phyloP scores from a whole-genome alignment of 2,888 invertebrate species.

The Oscheius myriophilus region DNA sequence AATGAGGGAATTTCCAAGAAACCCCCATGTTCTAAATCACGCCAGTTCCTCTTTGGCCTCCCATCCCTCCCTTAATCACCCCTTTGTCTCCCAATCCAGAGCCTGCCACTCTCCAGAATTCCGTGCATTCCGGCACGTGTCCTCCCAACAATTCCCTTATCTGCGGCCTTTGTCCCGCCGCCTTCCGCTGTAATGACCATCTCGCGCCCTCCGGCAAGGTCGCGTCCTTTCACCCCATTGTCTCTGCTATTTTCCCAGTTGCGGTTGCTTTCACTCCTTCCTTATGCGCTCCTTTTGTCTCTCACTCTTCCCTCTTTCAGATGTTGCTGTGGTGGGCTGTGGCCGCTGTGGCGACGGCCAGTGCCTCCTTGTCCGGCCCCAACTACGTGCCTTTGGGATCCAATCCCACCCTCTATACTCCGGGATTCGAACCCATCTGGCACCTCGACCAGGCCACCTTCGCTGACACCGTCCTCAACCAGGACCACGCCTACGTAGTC shows the following conservation, averaged over 20 bases:
- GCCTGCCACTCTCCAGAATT: too few relatives aligned
- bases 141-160: constrained; percentile 21
- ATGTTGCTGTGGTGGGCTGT: constrained; percentile 27
- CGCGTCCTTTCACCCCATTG: not conserved
- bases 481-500: constrained; percentile 78
- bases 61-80: too few relatives aligned
- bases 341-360: constrained; percentile 10
- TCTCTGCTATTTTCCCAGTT: constrained; percentile 9
- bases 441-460: constrained; percentile 65
- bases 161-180: constrained; percentile 27
- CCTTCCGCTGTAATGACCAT: constrained; percentile 32
- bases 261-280: constrained; percentile 1
- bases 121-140: too few relatives aligned
- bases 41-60: too few relatives aligned
- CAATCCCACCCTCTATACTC: constrained; percentile 67
- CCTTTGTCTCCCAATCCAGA: too few relatives aligned
- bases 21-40: too few relatives aligned
- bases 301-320: constrained; percentile 25
- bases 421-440: constrained; percentile 69
- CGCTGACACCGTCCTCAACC: constrained; percentile 66
- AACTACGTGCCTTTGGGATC: constrained; percentile 55
- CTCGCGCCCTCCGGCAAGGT: constrained; percentile 23
- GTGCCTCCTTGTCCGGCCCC: constrained; percentile 15
- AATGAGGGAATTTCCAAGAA: too few relatives aligned
- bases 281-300: constrained; percentile 1